Percentiles rank a stretch among this genome's conserved stretches.
These are phyloP conservation scores for Chiridota heheva DNA, from an alignment of 35 echinoderm and acorn worm species.

Conservation along the genomic window DNA sequence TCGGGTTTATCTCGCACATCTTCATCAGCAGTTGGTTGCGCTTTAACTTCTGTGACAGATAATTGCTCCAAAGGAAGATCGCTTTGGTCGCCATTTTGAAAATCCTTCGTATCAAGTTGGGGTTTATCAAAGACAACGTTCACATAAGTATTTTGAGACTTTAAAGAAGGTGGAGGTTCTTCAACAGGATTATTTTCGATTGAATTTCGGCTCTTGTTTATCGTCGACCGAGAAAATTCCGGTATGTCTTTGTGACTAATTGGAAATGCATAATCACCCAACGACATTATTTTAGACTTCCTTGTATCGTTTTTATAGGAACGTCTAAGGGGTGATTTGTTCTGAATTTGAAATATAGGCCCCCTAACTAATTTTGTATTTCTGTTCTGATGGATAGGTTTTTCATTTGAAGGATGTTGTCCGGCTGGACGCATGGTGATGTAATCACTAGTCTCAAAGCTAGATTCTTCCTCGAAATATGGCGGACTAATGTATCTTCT, in stretches of 20 bases:
- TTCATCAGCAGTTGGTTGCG: neutral
- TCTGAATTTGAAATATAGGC: slow-evolving; percentile 15
- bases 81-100: neutral
- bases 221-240: no score
- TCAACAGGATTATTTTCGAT: no score
- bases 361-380: slow-evolving; percentile 24
- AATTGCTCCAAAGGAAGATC: slow-evolving; percentile 1
- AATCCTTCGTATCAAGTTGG: neutral
- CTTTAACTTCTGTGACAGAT: neutral
- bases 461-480: slow-evolving; percentile 16
- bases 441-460: neutral
- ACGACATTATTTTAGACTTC: no score
- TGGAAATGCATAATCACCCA: no score
- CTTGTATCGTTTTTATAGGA: no score
- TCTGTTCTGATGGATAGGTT: slow-evolving; percentile 3
- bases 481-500: slow-evolving; percentile 37
- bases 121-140: neutral
- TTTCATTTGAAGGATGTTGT: neutral
- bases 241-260: no score
- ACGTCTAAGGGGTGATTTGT: no score
- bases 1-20: slow-evolving; percentile 1
- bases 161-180: no score
- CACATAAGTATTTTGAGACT: no score
- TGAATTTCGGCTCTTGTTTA: no score
- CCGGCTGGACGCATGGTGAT: slow-evolving; percentile 2